These are phyloP conservation scores for Labroides dimidiatus DNA, from an alignment of 2,797 vertebrate species.

Conservation along the genomic window DNA sequence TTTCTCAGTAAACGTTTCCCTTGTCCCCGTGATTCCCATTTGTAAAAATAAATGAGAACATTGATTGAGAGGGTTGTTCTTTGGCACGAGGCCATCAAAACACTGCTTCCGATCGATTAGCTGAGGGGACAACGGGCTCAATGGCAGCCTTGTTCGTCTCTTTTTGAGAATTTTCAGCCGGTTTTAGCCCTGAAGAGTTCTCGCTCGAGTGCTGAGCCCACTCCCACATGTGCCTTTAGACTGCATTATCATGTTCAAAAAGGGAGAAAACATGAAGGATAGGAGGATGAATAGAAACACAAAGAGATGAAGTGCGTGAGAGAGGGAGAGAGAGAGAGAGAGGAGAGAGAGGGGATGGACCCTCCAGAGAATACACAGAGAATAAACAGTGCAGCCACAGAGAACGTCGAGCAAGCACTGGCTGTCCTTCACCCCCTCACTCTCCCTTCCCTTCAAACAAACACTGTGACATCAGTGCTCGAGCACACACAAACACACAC, in stretches of 20 bases:
- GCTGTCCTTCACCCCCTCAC: constrained; percentile 70
- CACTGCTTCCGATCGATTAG: constrained; percentile 51
- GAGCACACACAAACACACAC: constrained; percentile 7
- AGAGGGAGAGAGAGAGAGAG: constrained; percentile 12
- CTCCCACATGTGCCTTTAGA: constrained; percentile 56
- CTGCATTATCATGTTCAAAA: constrained; percentile 49
- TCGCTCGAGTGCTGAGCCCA: constrained; percentile 4
- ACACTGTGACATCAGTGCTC: constrained; percentile 62
- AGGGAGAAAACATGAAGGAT: constrained; percentile 50
- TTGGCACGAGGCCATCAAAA: constrained; percentile 53
- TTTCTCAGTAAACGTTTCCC: constrained; percentile 44
- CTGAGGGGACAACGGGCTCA: constrained; percentile 13
- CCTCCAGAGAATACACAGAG: constrained; percentile 54
- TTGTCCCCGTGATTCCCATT: constrained; percentile 50
- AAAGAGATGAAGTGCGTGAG: constrained; percentile 30
- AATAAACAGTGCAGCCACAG: constrained; percentile 64
- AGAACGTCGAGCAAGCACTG: constrained; percentile 31
- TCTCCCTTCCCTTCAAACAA: constrained; percentile 69
- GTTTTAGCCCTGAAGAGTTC: constrained; percentile 18
- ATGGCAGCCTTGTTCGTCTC: constrained; percentile 32
- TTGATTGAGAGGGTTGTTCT: constrained; percentile 58
- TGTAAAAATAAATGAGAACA: constrained; percentile 69
- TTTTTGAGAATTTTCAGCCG: constrained; percentile 19
- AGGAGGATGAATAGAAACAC: constrained; percentile 43
- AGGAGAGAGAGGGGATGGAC: constrained; percentile 23